Percentiles rank a stretch among this genome's conserved stretches.
phyloP scores from a whole-genome alignment of 2,888 invertebrate species.

The Drosophila affinis region DNA sequence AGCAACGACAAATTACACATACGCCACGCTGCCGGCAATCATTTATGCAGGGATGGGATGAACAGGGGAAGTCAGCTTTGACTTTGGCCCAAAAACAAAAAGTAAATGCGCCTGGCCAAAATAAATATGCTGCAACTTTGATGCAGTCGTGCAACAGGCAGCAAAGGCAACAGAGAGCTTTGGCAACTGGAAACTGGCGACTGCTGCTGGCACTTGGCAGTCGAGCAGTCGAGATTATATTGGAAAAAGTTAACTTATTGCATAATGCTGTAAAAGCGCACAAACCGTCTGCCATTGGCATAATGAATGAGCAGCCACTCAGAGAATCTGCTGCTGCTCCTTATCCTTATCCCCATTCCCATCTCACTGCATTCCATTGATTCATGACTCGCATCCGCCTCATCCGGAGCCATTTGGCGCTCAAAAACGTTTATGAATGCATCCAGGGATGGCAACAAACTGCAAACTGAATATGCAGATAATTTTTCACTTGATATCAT shows the following conservation, averaged over 20 bases:
- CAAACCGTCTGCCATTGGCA: constrained; percentile 70
- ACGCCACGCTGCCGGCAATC: constrained; percentile 63
- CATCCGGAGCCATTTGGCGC: constrained; percentile 55
- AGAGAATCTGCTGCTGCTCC: constrained; percentile 52
- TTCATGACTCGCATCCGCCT: constrained; percentile 62
- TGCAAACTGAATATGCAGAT: constrained; percentile 60
- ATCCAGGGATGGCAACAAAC: constrained; percentile 15
- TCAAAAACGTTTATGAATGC: constrained; percentile 27
- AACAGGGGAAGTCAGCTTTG: constrained; percentile 12
- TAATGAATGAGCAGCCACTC: constrained; percentile 71
- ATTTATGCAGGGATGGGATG: constrained; percentile 46
- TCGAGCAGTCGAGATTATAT: constrained; percentile 22
- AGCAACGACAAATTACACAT: constrained; percentile 72
- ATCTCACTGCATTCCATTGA: constrained; percentile 47
- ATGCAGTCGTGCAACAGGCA: constrained; percentile 50
- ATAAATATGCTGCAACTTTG: constrained; percentile 48
- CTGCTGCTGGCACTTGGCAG: constrained; percentile 24
- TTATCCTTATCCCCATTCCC: background rate
- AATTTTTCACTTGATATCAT: constrained; percentile 70
- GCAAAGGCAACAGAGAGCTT: background rate
- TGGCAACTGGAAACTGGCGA: constrained; percentile 15
- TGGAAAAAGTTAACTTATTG: constrained; percentile 73
- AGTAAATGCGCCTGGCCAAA: constrained; percentile 36
- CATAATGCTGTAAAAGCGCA: constrained; percentile 73
- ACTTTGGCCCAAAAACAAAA: constrained; percentile 21